Conservation (phyloP, 2,797 vertebrate genomes). For the Gadopsis marmoratus region DNA sequence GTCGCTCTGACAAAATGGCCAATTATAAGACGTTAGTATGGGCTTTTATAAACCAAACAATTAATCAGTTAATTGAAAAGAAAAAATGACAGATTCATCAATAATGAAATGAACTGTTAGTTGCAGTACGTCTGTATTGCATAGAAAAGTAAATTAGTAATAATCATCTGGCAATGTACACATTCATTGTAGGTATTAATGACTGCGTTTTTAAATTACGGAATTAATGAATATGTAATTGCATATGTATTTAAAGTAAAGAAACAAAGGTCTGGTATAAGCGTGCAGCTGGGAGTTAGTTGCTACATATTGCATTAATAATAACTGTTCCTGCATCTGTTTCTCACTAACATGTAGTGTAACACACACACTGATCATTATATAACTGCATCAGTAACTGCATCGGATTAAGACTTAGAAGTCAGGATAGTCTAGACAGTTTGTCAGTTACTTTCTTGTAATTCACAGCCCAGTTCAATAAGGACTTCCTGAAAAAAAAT, state of each 20-base stretch:
- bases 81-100: background rate
- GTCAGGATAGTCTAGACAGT: background rate
- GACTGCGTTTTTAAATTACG: background rate
- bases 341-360: constrained; percentile 2
- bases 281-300: background rate
- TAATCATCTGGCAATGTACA: background rate
- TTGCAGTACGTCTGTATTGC: background rate
- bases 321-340: background rate
- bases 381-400: background rate
- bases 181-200: background rate
- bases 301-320: constrained; percentile 16
- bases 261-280: background rate
- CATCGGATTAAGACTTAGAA: background rate
- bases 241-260: background rate
- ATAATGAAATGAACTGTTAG: background rate
- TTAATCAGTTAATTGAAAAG: background rate
- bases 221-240: background rate
- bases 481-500: constrained; percentile 20
- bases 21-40: background rate
- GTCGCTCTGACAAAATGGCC: background rate
- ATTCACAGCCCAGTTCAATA: constrained; percentile 1
- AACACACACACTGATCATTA: constrained; percentile 6
- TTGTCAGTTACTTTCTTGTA: background rate
- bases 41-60: background rate
- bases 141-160: background rate